Evolutionary conservation across 2,797 vertebrate genomes (phyloP).

Genomic region (Triplophysa bombifrons): DNA sequence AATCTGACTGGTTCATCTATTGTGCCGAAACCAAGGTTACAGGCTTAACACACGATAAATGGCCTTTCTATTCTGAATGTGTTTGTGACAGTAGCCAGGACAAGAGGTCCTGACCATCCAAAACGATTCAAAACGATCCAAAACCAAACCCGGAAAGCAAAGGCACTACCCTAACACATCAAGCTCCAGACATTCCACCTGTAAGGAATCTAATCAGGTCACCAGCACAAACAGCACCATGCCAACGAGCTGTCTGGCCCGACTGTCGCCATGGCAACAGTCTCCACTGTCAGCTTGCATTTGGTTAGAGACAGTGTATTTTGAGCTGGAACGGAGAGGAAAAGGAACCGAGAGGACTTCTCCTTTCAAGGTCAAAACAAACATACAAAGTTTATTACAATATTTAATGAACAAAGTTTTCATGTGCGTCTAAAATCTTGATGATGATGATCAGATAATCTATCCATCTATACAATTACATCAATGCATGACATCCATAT

Average conservation of each 20-base stretch:
- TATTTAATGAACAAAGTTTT: background rate
- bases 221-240: constrained; percentile 57
- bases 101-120: background rate
- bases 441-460: too few relatives aligned
- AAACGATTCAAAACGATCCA: background rate
- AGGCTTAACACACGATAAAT: background rate
- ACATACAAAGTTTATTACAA: background rate
- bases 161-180: background rate
- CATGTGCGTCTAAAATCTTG: too few relatives aligned
- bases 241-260: constrained; percentile 61
- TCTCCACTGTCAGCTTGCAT: constrained; percentile 47
- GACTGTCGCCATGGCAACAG: constrained; percentile 68
- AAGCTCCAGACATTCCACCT: constrained; percentile 49
- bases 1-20: background rate
- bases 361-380: constrained; percentile 46
- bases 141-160: background rate
- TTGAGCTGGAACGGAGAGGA: constrained; percentile 16
- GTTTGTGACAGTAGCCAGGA: too few relatives aligned
- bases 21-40: background rate
- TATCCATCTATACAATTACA: too few relatives aligned
- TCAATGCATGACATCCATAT: too few relatives aligned
- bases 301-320: constrained; percentile 13
- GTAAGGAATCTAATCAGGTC: constrained; percentile 63
- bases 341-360: background rate
- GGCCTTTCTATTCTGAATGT: background rate